phyloP scores from a whole-genome alignment of 2,797 vertebrate species.

The Ispidina picta region DNA sequence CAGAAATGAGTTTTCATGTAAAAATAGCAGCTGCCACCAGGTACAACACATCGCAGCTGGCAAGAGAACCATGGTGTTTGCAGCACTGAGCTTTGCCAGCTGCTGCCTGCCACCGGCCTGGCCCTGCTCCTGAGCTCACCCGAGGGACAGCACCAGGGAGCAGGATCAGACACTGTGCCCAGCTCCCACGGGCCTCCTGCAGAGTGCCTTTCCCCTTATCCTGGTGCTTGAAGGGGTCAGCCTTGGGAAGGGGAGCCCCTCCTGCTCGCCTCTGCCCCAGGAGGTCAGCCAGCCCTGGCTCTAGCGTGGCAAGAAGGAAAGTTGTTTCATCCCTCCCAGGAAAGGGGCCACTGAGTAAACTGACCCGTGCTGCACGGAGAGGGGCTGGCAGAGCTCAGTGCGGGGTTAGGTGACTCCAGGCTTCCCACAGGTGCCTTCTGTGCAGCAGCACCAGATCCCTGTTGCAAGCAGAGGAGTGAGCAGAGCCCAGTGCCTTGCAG shows the following conservation, averaged over 20 bases:
- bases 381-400: background rate
- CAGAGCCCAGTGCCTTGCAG: background rate
- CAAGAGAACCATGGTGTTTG: background rate
- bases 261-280: background rate
- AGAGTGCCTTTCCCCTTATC: background rate
- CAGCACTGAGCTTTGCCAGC: background rate
- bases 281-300: background rate
- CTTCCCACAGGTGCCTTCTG: background rate
- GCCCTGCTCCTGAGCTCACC: background rate
- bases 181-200: background rate
- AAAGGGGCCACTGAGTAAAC: background rate
- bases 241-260: background rate
- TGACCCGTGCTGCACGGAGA: background rate
- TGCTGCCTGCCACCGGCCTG: background rate
- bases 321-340: background rate
- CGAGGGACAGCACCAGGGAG: background rate
- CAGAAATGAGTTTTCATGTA: constrained; percentile 33
- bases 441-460: background rate
- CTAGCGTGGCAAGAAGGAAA: fast-evolving
- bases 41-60: background rate
- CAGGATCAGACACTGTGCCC: background rate
- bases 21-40: constrained; percentile 47
- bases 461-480: background rate
- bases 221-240: fast-evolving
- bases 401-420: background rate